Conservation (phyloP, 2,888 invertebrate genomes). For the Lottia gigantea region DNA sequence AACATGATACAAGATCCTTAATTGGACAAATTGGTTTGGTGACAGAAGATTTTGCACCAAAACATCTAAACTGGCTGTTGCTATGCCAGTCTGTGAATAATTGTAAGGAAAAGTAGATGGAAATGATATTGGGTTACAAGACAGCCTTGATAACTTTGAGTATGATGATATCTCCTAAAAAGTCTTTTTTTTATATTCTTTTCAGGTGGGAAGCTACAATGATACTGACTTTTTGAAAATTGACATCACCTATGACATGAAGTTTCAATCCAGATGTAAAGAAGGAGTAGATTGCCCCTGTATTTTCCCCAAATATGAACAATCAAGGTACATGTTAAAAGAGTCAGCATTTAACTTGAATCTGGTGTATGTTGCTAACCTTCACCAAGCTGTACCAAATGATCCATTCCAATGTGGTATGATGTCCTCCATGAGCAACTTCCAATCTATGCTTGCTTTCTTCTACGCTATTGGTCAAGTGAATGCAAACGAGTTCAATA, state of each 20-base stretch:
- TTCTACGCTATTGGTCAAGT: conserved; percentile 67
- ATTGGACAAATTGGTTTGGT: too few relatives aligned
- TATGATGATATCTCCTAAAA: too few relatives aligned
- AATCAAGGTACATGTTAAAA: conserved; percentile 55
- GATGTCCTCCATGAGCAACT: conserved; percentile 56
- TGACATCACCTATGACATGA: conserved; percentile 45
- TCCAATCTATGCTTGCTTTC: conserved; percentile 68
- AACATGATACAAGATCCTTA: too few relatives aligned
- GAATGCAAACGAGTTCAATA: conserved; percentile 54
- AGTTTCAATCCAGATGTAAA: conserved; percentile 46
- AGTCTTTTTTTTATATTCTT: conserved; percentile 12
- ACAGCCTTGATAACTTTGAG: too few relatives aligned
- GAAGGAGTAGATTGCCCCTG: conserved; percentile 40
- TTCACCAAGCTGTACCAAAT: conserved; percentile 62
- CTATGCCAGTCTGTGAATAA: too few relatives aligned
- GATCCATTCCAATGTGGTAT: conserved; percentile 65
- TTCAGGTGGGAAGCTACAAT: conserved; percentile 63
- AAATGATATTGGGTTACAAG: too few relatives aligned
- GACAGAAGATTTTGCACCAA: too few relatives aligned
- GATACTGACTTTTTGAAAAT: conserved; percentile 61
- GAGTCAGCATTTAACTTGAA: conserved; percentile 58
- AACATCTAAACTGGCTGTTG: too few relatives aligned
- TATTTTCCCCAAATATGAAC: conserved; percentile 44
- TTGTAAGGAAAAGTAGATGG: too few relatives aligned
- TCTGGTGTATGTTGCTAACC: conserved; percentile 66